Evolutionary conservation across 1,140 invertebrate genomes (phyloP), one percentile per base, ranked within the genome.

Genomic region (Drosophila repleta): DNA sequence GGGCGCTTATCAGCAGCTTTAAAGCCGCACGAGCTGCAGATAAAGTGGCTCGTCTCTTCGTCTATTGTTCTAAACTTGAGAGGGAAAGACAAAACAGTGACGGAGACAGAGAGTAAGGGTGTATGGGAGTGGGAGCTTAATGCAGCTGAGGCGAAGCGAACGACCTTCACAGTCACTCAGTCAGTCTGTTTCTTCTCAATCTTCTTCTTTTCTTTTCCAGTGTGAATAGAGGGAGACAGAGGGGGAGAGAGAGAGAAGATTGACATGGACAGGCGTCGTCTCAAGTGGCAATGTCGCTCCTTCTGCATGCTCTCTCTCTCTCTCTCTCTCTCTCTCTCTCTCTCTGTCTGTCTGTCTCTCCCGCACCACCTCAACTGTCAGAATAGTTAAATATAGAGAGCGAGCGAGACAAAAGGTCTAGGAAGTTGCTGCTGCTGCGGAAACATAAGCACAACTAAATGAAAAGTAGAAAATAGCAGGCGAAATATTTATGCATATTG

Each of bases 161-260:
- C 68, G 68, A 66, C 68, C 68, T 71, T 71, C 68, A 71, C 52
- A 66, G 43, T 49, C 48, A 52, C 29, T 52, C 35, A 51, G 60
- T 41, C 35, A 17, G 41, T n/a, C n/a, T n/a, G n/a, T n/a, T n/a
- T n/a, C n/a, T n/a, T n/a, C 41, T 43, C 7, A 21, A 41, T 52
- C 20, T 43, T 51, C 15, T 37, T 24, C 35, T 10, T 10, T 24
- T 24, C 2, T 41, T 18, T 35, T 10, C 41, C 17, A 32, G 48
- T 20, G 53, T 57, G n/a, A 15, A 26, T 26, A 55, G 60, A 52
- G 15, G 32, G 17, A 55, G n/a, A 41, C 41, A 24, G 11, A n/a
- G 26, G 53, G 24, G 3, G 24, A 4, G 4, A 6, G 2, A 11
- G 55, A n/a, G 29, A 20, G 29, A 7, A 32, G 49, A 51, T 7